Base-by-base conservation (phyloP, 2,888 invertebrate genomes). In the Melanostoma mellinum region DNA sequence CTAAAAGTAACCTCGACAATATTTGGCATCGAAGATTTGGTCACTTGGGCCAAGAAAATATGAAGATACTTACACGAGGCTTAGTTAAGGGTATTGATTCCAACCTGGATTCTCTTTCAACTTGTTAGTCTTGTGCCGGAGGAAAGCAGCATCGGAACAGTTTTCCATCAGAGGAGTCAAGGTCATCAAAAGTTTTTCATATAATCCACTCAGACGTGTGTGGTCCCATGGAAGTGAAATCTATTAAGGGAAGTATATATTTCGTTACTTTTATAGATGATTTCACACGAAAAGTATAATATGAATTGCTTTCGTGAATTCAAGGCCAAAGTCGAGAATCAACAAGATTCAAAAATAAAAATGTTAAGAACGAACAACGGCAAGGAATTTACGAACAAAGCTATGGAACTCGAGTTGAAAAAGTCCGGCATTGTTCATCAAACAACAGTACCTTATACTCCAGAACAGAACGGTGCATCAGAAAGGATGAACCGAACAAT, bases 251-350 rank as follows among this genome's bases (percentile, higher is more conserved):
- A 52, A 40, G 6, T 52, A 8, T 38, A 6, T 42, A 52, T 40
- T 42, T 67, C 40, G 38, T 67, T 10, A 53, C 65, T n/a, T 67
- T 67, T 33, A 67, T 52, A 38, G 42, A 53, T 40, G 65, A 67
- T 52, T 52, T 36, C 32, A 32, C 65, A 42, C 36, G 52, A 32
- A 67, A 42, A n/a, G 9, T 67, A 6, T 67, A 9, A 33, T n/a
- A 9, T 52, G 0, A 52, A 3, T 33, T 52, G 52, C 33, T 52
- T 52, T 9, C 52, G 33, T 33, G 33, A 52, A 33, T 52, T 52
- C 32, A 33, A n/a, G n/a, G n/a, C n/a, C n/a, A n/a, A n/a, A n/a
- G n/a, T n/a, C n/a, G n/a, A n/a, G n/a, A n/a, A n/a, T n/a, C n/a
- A n/a, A n/a, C n/a, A n/a, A n/a, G n/a, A n/a, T n/a, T n/a, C n/a